Evolutionary conservation across 2,797 vertebrate species (phyloP), one percentile per base, ranked within the genome.

Genomic region (Poeciliopsis infans): DNA sequence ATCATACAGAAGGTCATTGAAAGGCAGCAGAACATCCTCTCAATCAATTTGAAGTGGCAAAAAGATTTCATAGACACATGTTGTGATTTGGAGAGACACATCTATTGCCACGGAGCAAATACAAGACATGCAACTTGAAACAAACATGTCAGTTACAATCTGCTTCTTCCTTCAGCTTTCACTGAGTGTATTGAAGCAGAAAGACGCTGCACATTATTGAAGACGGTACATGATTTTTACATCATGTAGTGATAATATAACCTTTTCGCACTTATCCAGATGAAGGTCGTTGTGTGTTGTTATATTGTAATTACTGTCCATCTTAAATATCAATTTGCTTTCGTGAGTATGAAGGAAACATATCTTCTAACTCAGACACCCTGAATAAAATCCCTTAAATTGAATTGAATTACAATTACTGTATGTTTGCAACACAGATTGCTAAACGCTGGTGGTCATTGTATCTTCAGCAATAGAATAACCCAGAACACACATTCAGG

Each of bases 31-130:
- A 53, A 8, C 69, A 70, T 51, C 46, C 64, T 41, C 77, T 78
- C 77, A 79, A 70, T 87, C 72, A 87, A 85, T 90, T 79, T 4
- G 55, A 79, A 75, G 59, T 74, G 7, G 49, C 72, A 70, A 68
- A 53, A 74, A 18, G 28, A 64, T 75, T 57, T 71, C 13, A 5
- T 82, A 85, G 90, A 87, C 86, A 82, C 57, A 20, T 39, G 73
- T 68, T 80, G 80, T 80, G 83, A 92, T 90, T 81, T 81, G 78
- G 78, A 87, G 79, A 82, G 88, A 89, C 86, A 74, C 80, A 31
- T 57, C 51, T 74, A 18, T 57, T 57, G 83, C 84, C 84, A 77
- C 68, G 80, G 87, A 90, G 77, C 74, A 86, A 89, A 89, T 75
- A 64, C 79, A 93, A 87, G 86, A 86, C 75, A 72, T 72, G 70